Base-by-base conservation (phyloP, 2,888 invertebrate species). In the Criorhina ranunculi region DNA sequence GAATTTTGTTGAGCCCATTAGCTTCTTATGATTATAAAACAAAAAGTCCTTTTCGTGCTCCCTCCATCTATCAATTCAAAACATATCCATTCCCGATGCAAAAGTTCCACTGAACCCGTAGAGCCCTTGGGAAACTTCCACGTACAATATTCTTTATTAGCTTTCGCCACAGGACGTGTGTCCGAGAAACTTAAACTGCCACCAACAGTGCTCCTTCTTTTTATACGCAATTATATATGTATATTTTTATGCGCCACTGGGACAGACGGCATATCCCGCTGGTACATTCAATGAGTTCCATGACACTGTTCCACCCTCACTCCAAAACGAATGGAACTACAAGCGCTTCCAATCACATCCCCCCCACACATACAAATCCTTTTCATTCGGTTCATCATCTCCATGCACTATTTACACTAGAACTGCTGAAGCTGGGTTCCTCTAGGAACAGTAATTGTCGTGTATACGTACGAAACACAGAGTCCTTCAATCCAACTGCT, bases 401-500 rank as follows among this genome's bases (percentile, higher is more conserved):
- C 15, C 6, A 3, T 46, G 17, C 44, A 53, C 53, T 15, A 11
- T 15, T 53, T 31, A 31, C 29, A 4, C 31, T n/a, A 53, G 8
- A 12, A 8, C 4, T 31, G 31, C 15, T 0, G 1, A 8, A 7
- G 24, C 24, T n/a, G n/a, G 31, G 8, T 31, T 53, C 15, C 12
- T 8, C 29, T 31, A 19, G 5, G 17, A 53, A 53, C 29, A 53
- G 12, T 29, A 29, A 31, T 12, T 53, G 12, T 53, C 53, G 17
- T 9, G 31, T 12, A 3, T 9, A 1, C 35, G 5, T 64, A 80
- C 51, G 57, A 78, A 53, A 67, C 37, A 29, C 37, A 51, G 15
- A 42, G 51, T 70, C 51, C 70, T 81, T 64, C 81, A 81, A 81
- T 70, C 70, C 70, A 64, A 76, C 81, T 81, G 76, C 76, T 76